A percentile compares a stretch with the other conserved stretches of the same genome.
These are phyloP conservation scores for Chaitophorus viminalis DNA, from an alignment of 2,888 invertebrate species.

Conservation along the genomic window DNA sequence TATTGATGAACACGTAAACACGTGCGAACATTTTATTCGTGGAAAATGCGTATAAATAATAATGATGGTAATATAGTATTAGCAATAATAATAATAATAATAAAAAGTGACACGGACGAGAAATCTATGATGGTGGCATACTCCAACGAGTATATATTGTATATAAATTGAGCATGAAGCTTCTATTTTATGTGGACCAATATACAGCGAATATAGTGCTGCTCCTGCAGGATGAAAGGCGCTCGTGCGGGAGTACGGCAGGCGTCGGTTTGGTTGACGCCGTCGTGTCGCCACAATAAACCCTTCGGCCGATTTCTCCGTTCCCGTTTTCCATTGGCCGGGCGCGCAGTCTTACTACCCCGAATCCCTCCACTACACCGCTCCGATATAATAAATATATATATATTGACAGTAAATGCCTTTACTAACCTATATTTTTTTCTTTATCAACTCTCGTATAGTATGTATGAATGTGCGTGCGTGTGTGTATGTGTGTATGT, in stretches of 20 bases:
- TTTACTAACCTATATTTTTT: constrained; percentile 36
- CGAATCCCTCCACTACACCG: neutral
- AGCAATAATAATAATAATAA: neutral
- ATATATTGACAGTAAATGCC: constrained; percentile 1
- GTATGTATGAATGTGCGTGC: neutral
- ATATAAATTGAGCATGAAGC: neutral
- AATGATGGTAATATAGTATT: neutral
- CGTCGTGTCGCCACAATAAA: constrained; percentile 51
- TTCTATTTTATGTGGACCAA: neutral
- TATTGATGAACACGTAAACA: neutral
- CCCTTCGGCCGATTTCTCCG: neutral
- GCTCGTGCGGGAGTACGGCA: neutral
- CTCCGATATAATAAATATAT: too few species aligned
- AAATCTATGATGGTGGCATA: too few species aligned
- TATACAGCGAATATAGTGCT: neutral
- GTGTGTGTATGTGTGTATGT: neutral
- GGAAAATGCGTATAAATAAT: neutral
- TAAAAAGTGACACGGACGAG: too few species aligned
- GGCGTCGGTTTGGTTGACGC: constrained; percentile 49
- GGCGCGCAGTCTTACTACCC: neutral
- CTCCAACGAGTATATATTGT: too few species aligned
- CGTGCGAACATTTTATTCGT: neutral
- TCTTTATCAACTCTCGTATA: neutral
- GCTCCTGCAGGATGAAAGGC: neutral
- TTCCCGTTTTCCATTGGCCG: neutral